Evolutionary conservation across 2,113 vertebrate species (phyloP).

Genomic region (Actenoides hombroni): DNA sequence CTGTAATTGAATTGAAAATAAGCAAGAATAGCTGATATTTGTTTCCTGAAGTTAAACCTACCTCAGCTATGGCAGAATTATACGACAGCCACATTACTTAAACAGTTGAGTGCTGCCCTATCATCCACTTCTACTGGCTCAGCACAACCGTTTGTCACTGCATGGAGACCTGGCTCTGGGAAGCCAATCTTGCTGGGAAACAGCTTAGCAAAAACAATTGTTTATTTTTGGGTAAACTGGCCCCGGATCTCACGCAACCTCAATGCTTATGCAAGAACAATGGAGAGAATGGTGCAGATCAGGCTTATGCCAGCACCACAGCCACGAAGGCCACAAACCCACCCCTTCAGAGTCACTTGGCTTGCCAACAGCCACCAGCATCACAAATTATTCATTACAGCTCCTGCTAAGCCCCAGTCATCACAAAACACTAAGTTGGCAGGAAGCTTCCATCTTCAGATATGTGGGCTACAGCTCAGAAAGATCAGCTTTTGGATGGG

Average conservation of each 20-base stretch:
- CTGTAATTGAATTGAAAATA: background rate
- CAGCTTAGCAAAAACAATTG: fast-evolving
- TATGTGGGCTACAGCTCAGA: fast-evolving
- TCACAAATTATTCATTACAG: background rate
- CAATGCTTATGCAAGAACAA: background rate
- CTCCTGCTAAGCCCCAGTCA: background rate
- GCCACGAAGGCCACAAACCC: background rate
- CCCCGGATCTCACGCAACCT: background rate
- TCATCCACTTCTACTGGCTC: background rate
- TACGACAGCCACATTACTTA: background rate
- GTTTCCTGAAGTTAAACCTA: background rate
- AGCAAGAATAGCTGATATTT: background rate
- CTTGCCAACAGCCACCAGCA: background rate
- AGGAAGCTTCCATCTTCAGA: background rate
- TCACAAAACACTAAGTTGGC: background rate
- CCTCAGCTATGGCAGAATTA: background rate
- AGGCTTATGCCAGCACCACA: background rate
- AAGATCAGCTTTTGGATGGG: background rate
- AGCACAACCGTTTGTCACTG: background rate
- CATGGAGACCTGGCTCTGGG: background rate
- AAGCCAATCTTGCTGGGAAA: background rate
- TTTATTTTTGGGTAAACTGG: background rate
- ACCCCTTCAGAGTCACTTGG: fast-evolving
- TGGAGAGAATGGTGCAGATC: background rate
- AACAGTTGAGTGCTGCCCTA: background rate